phyloP scores from a whole-genome alignment of 2,113 vertebrate genomes.

The Nesogale talazaci region DNA sequence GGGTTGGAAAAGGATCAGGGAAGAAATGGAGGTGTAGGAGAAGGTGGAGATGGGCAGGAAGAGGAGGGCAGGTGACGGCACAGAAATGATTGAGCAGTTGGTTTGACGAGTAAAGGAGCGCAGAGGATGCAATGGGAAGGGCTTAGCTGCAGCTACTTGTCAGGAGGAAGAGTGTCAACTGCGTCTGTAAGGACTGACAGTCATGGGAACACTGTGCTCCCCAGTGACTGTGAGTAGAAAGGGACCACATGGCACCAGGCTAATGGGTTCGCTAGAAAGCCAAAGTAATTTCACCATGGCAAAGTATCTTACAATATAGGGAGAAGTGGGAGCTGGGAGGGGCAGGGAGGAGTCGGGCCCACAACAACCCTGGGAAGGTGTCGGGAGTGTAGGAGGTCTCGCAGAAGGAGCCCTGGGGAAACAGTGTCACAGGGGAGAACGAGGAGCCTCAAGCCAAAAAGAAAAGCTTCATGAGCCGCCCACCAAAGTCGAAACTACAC shows the following conservation, averaged over 20 bases:
- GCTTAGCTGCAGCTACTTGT: background rate
- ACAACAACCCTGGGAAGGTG: background rate
- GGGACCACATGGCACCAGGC: background rate
- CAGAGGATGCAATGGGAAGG: background rate
- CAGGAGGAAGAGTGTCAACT: background rate
- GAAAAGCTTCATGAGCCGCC: background rate
- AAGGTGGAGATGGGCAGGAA: background rate
- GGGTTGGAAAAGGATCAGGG: background rate
- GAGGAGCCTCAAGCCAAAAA: background rate
- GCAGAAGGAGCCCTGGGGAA: background rate
- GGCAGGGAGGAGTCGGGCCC: background rate
- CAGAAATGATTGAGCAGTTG: background rate
- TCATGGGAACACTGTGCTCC: background rate
- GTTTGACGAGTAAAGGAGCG: background rate
- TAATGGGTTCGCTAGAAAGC: background rate
- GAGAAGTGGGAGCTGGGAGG: background rate
- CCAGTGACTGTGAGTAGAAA: background rate
- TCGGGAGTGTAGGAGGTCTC: background rate
- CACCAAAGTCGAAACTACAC: conserved; percentile 11
- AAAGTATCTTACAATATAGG: background rate
- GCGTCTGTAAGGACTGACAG: background rate
- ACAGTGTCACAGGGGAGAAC: background rate
- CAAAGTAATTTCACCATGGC: conserved; percentile 2
- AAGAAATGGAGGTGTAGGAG: background rate
- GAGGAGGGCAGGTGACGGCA: background rate